Evolutionary conservation across 2,797 vertebrate species (phyloP), one percentile per base, ranked within the genome.

Genomic region (Muscicapa striata): DNA sequence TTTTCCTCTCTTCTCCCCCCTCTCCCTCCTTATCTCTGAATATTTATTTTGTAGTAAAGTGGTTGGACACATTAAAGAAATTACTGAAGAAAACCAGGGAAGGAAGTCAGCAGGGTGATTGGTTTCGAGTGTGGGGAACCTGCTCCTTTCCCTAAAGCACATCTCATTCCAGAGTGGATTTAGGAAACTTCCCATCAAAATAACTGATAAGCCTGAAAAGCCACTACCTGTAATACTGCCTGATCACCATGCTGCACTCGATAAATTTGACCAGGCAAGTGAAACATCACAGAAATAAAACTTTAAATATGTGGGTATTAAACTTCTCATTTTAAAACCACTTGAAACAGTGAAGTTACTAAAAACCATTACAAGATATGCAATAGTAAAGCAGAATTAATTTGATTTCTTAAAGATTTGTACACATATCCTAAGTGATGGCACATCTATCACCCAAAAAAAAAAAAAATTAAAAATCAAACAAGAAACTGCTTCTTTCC

Each of bases 1-100:
- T 96, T 89, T 87, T 45, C 40, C 51, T 84, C 45, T 26, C 24
- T 79, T 87, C 45, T 63, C 30, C 45, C 62, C 90, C 76, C 66
- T 52, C 41, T 29, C n/a, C 77, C 43, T 57, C 55, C 75, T 78
- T 72, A 55, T 66, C 52, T 61, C 78, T 98, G 98, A 99, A 99
- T 97, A 98, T 99, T 97, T 98, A 99, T 97, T 98, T 98, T 95
- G 98, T 98, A 81, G 98, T 96, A 51, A 98, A 98, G 75, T 98
- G 98, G 98, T 97, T 98, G 64, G 98, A 98, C 66, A 97, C 90
- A 17, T 98, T 98, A 69, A 98, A 98, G 95, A 98, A 98, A 96
- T 98, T 98, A 83, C 97, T 98, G 75, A 98, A 98, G 97, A 96
- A 93, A 87, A 97, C 91, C 96, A 96, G 98, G 87, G 97, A 98